A percentile compares a stretch with the other conserved stretches of the same genome.
Evolutionary conservation across 2,113 vertebrate genomes (phyloP).

Genomic region (Oryctolagus cuniculus): DNA sequence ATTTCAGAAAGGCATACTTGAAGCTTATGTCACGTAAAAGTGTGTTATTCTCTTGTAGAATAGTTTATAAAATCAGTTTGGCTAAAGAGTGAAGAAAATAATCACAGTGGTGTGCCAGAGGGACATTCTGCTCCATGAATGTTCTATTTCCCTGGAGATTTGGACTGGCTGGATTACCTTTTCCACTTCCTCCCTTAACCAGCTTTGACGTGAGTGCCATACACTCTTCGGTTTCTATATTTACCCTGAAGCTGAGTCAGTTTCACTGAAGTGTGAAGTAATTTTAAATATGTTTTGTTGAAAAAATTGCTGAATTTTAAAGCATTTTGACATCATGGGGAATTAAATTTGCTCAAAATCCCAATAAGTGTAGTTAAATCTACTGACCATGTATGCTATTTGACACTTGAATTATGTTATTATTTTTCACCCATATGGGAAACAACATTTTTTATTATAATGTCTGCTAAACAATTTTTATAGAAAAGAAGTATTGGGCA

Average conservation of each 20-base stretch:
- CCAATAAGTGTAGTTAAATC: background rate
- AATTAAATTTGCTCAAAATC: conserved; percentile 62
- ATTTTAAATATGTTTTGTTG: conserved; percentile 72
- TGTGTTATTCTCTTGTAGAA: background rate
- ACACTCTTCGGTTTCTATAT: conserved; percentile 68
- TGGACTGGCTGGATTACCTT: conserved; percentile 61
- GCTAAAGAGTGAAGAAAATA: conserved; percentile 62
- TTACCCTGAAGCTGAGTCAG: conserved; percentile 69
- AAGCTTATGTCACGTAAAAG: background rate
- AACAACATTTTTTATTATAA: background rate
- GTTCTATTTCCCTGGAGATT: conserved; percentile 47
- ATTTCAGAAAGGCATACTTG: background rate
- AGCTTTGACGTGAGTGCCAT: conserved; percentile 58
- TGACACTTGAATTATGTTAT: background rate
- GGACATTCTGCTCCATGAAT: conserved; percentile 28
- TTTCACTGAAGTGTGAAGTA: conserved; percentile 70
- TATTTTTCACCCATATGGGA: background rate
- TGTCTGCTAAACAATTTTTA: background rate
- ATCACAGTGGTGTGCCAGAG: conserved; percentile 30
- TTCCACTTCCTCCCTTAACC: conserved; percentile 31
- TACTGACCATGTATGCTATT: background rate
- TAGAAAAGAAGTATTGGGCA: background rate
- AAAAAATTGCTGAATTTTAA: conserved; percentile 69
- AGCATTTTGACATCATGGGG: background rate
- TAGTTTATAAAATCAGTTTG: conserved; percentile 52